Evolutionary conservation across 1,140 invertebrate genomes (phyloP).

Genomic region (Drosophila subobscura): DNA sequence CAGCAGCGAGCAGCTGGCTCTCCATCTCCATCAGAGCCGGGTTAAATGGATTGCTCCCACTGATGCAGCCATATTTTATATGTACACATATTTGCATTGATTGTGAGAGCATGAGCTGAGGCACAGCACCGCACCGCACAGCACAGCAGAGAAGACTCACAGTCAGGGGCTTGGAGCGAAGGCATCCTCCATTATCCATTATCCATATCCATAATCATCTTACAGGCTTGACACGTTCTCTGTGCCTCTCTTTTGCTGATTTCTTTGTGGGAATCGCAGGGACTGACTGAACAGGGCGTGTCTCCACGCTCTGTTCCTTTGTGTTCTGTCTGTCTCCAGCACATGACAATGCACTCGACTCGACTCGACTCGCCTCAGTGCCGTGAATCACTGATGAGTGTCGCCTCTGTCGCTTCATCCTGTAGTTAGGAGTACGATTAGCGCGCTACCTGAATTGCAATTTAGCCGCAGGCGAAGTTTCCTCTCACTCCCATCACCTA

Average conservation of each 20-base stretch:
- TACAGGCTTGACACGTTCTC: slow-evolving; percentile 52
- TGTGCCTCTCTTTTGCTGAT: slow-evolving; percentile 12
- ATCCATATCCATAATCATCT: slow-evolving; percentile 34
- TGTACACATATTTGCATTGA: slow-evolving; percentile 54
- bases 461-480: neutral
- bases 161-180: neutral
- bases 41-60: slow-evolving; percentile 61
- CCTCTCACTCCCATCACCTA: no score
- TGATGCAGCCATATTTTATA: slow-evolving; percentile 39
- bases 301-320: slow-evolving; percentile 29
- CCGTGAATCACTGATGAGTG: slow-evolving; percentile 58
- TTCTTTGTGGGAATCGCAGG: slow-evolving; percentile 36
- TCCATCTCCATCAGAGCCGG: slow-evolving; percentile 20
- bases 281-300: slow-evolving; percentile 19
- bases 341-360: slow-evolving; percentile 19
- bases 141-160: neutral
- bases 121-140: no score
- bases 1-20: slow-evolving; percentile 24
- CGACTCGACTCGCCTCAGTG: slow-evolving; percentile 15
- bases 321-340: slow-evolving; percentile 7
- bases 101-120: neutral
- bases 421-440: slow-evolving; percentile 49
- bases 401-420: slow-evolving; percentile 14
- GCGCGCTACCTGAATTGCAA: slow-evolving; percentile 52
- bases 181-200: slow-evolving; percentile 3